Percentiles rank a stretch among this genome's conserved stretches.
phyloP scores from a whole-genome alignment of 2,113 vertebrate genomes.

The Polypterus senegalus region DNA sequence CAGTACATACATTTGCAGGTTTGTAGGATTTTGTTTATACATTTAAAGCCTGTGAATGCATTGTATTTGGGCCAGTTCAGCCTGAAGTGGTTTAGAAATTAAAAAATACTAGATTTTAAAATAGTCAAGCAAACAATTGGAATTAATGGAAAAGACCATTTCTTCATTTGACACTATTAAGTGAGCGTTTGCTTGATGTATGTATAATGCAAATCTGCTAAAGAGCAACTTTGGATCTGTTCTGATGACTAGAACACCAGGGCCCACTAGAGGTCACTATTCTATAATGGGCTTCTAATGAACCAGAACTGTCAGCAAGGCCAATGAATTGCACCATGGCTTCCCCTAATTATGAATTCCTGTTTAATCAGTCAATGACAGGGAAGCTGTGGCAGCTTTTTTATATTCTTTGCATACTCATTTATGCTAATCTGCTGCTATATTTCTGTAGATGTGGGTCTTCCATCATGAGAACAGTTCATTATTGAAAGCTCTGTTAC shows the following conservation, averaged over 20 bases:
- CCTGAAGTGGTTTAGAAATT: too few relatives aligned
- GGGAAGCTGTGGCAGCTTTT: constrained; percentile 51
- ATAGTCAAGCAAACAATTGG: too few relatives aligned
- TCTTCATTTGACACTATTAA: too few relatives aligned
- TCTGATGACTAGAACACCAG: constrained; percentile 19
- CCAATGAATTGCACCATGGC: constrained; percentile 75
- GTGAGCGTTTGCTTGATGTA: too few relatives aligned
- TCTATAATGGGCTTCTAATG: constrained; percentile 81
- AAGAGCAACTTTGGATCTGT: neutral
- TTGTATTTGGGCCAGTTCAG: too few relatives aligned
- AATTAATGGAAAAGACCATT: too few relatives aligned
- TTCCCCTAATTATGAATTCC: constrained; percentile 91
- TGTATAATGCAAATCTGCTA: too few relatives aligned
- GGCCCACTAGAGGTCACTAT: constrained; percentile 82
- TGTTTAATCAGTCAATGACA: constrained; percentile 92
- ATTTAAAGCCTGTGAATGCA: too few relatives aligned
- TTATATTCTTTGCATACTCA: constrained; percentile 57
- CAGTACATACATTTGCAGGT: too few relatives aligned
- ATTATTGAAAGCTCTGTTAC: constrained; percentile 70
- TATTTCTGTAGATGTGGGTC: constrained; percentile 60
- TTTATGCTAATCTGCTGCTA: constrained; percentile 76
- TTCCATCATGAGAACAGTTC: constrained; percentile 70
- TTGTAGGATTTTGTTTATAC: too few relatives aligned
- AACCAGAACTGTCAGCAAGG: constrained; percentile 72
- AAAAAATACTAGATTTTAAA: too few relatives aligned